Conservation (phyloP, 2,888 invertebrate genomes). For the Lasioglossum villosulum region DNA sequence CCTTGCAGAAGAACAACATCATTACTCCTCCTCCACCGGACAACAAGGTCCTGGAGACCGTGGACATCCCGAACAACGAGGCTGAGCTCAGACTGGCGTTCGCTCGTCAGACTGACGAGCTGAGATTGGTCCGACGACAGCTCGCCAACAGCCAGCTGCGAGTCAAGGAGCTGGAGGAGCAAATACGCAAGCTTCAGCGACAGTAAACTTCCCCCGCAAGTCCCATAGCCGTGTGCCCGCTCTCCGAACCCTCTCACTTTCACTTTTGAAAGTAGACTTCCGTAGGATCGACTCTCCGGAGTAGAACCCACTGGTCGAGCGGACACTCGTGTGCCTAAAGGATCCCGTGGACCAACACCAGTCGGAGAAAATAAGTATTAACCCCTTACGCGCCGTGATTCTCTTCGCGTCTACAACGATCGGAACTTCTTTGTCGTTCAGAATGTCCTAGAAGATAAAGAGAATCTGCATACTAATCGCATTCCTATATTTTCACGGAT, state of each 20-base stretch:
- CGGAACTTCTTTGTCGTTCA: neutral
- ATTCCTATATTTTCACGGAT: constrained; percentile 2
- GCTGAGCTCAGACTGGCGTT: constrained; percentile 90
- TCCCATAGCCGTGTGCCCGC: neutral
- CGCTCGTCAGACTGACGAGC: constrained; percentile 91
- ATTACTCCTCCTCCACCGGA: constrained; percentile 74
- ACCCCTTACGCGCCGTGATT: neutral
- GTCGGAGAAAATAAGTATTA: neutral
- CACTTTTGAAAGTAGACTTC: constrained; percentile 2
- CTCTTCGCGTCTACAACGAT: neutral
- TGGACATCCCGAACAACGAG: constrained; percentile 82
- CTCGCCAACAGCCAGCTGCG: constrained; percentile 91
- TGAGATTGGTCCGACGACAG: constrained; percentile 91
- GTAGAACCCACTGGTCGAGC: neutral
- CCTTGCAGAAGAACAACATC: constrained; percentile 79
- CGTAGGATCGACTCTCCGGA: neutral
- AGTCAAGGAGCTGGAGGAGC: constrained; percentile 92
- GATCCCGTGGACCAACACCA: neutral
- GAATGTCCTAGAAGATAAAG: no score
- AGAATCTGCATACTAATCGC: neutral
- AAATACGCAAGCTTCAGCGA: constrained; percentile 87
- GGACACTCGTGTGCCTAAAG: neutral
- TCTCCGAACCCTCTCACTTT: neutral
- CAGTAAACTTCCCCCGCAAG: constrained; percentile 57
- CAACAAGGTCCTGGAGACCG: constrained; percentile 79